These are phyloP conservation scores for Amblyornis subalaris DNA, from an alignment of 2,113 vertebrate genomes.

Conservation along the genomic window DNA sequence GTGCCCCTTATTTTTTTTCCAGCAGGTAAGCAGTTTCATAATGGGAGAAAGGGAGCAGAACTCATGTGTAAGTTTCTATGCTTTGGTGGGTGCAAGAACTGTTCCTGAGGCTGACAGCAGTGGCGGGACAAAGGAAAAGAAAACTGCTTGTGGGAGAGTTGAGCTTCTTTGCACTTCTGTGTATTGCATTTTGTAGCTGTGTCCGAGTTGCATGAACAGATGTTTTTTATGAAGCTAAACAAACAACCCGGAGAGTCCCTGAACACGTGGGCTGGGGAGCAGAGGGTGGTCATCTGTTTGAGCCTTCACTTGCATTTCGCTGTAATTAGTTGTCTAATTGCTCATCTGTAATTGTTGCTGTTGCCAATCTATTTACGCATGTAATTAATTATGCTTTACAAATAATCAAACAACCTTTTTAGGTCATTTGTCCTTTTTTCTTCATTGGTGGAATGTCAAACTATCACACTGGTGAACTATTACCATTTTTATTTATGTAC, in stretches of 20 bases:
- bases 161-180: not conserved
- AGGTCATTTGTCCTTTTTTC: not conserved
- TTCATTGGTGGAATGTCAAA: not conserved
- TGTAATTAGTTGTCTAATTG: slow-evolving; percentile 19
- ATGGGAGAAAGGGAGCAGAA: not conserved
- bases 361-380: not conserved
- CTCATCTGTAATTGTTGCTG: not conserved
- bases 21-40: not conserved
- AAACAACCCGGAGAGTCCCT: not conserved
- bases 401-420: not conserved
- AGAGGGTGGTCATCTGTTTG: not conserved
- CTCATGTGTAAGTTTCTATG: rapidly evolving
- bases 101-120: not conserved
- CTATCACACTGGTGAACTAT: rapidly evolving
- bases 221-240: not conserved
- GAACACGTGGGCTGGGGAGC: not conserved
- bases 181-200: not conserved
- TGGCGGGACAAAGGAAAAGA: not conserved
- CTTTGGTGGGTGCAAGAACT: not conserved
- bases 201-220: not conserved
- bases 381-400: not conserved
- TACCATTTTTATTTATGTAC: not conserved
- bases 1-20: not conserved
- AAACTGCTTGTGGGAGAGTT: not conserved
- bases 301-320: not conserved